Conservation (phyloP, 2,888 invertebrate genomes). For the Hirtodrosophila trivittata region DNA sequence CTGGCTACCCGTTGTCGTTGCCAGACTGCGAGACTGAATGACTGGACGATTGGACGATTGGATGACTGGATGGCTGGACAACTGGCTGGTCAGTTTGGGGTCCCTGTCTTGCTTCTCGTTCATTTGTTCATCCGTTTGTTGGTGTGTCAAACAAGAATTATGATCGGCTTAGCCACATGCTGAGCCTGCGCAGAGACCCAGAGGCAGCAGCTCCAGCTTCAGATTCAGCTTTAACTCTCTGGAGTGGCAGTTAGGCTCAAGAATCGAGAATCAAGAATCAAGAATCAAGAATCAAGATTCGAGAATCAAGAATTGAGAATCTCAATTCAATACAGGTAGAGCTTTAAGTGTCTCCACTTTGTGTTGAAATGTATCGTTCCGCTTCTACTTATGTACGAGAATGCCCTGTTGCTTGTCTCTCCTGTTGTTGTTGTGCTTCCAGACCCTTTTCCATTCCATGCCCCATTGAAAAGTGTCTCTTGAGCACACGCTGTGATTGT, state of each 20-base stretch:
- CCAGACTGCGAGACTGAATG: conserved; percentile 42
- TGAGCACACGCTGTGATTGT: conserved; percentile 73
- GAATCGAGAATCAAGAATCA: conserved; percentile 30
- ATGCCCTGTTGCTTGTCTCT: conserved; percentile 11
- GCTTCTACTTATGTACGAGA: conserved; percentile 47
- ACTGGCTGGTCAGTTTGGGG: conserved; percentile 42
- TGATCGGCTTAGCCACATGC: conserved; percentile 84
- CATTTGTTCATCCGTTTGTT: conserved; percentile 79
- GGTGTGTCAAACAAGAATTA: conserved; percentile 83
- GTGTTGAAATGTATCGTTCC: conserved; percentile 77
- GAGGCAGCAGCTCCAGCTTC: conserved; percentile 14
- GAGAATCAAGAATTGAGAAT: conserved; percentile 36
- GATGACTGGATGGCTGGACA: conserved; percentile 15
- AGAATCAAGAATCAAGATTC: conserved; percentile 20
- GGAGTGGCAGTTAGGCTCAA: conserved; percentile 52
- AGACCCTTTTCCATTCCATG: conserved; percentile 13
- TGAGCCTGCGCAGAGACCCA: conserved; percentile 67
- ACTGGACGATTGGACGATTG: conserved; percentile 28
- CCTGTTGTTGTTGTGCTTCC: conserved; percentile 21
- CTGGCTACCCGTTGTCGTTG: conserved; percentile 49
- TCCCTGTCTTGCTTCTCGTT: conserved; percentile 69
- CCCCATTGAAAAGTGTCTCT: conserved; percentile 76
- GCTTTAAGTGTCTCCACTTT: conserved; percentile 79
- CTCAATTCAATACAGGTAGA: conserved; percentile 75
- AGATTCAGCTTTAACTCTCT: conserved; percentile 37